Evolutionary conservation across 2,888 invertebrate species (phyloP), one percentile per base, ranked within the genome.

Genomic region (Dugesia japonica): DNA sequence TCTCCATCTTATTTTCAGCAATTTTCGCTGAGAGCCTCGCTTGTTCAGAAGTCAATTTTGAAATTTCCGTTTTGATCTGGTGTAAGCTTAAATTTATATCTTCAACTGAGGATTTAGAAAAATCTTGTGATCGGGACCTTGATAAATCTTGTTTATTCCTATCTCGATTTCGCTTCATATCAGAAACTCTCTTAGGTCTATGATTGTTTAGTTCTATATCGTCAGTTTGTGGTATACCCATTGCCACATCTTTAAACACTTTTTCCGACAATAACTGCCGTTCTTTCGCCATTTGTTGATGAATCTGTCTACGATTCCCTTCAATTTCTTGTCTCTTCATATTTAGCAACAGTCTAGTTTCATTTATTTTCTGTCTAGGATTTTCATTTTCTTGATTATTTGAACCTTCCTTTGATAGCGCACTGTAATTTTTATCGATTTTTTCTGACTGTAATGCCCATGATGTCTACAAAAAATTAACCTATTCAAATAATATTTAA

Each of bases 281-380:
- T 56, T 56, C 56, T 23, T 56, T 56, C 1, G n/a, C 56, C 23
- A 20, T 13, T 13, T n/a, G 56, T 56, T 56, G 56, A 23, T 56
- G 56, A 4, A 56, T 20, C 17, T 56, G 56, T 23, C 23, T 4
- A 23, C 56, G 56, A 23, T 56, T 56, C 17, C 56, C 56, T 56
- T 56, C 56, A n/a, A 56, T 56, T 56, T 56, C 56, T 23, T 56
- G 56, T 56, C 56, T 4, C 17, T 56, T 56, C 56, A 56, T 56
- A 56, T 56, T 56, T n/a, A 56, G 17, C 1, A n/a, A 7, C 56
- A 56, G 17, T 56, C 56, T 56, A 4, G 56, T 56, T 23, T 56
- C 56, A 56, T 56, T 56, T 56, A 23, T 13, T n/a, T 56, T 56
- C 17, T 20, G 23, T 20, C 23, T 56, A 13, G 56, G 56, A 7